A percentile compares a stretch with the other conserved stretches of the same genome.
Evolutionary conservation across 1,140 invertebrate species (phyloP).

Genomic region (Drosophila murphyi): DNA sequence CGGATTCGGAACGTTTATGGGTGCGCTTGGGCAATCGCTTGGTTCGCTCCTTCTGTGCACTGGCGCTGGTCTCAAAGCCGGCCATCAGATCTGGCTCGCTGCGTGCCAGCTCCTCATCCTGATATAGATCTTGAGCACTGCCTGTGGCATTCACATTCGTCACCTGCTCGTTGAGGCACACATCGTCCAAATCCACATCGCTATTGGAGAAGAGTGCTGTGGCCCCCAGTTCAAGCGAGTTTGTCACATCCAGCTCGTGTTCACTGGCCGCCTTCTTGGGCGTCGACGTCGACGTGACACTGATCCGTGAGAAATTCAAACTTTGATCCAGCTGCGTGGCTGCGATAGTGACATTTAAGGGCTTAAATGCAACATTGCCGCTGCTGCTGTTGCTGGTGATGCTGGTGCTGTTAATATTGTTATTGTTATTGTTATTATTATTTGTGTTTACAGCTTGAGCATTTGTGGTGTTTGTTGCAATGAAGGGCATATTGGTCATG

Average conservation of each 20-base stretch:
- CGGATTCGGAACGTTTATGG: conserved; percentile 84
- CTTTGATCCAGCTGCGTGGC: conserved; percentile 28
- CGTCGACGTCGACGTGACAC: conserved; percentile 48
- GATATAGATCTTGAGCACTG: conserved; percentile 60
- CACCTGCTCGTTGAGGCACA: conserved; percentile 90
- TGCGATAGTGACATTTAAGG: conserved; percentile 10
- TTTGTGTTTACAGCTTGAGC: not conserved
- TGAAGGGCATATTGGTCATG: conserved; percentile 77
- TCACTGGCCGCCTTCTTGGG: conserved; percentile 70
- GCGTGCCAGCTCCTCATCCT: conserved; percentile 77
- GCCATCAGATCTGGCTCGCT: conserved; percentile 84
- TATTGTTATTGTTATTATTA: conserved; percentile 70
- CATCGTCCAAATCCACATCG: conserved; percentile 93
- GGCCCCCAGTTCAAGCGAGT: conserved; percentile 86
- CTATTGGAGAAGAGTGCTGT: conserved; percentile 95
- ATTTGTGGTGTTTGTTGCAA: conserved; percentile 31
- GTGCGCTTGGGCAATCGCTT: conserved; percentile 69
- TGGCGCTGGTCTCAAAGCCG: conserved; percentile 28
- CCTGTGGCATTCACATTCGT: conserved; percentile 78
- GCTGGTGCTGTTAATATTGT: conserved; percentile 60
- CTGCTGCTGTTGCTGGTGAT: conserved; percentile 74
- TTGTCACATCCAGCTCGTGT: conserved; percentile 85
- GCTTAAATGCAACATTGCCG: conserved; percentile 38
- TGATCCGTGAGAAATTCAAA: conserved; percentile 51
- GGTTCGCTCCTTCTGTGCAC: conserved; percentile 29